Evolutionary conservation across 1,140 invertebrate genomes (phyloP).

Genomic region (Diprion similis): DNA sequence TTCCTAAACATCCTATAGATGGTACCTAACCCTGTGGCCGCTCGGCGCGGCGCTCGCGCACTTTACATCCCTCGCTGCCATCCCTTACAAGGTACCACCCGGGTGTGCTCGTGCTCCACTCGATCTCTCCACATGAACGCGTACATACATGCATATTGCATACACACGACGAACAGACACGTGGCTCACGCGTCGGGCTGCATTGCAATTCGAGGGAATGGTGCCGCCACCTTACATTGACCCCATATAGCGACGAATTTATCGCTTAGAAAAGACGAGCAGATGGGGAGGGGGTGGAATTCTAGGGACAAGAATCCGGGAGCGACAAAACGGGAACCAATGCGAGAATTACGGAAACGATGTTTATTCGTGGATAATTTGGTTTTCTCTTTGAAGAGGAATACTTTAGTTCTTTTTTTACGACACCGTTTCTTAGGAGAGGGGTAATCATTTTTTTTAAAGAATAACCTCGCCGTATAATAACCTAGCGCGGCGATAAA

Average conservation of each 20-base stretch:
- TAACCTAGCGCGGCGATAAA: conserved; percentile 40
- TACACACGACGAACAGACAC: background rate
- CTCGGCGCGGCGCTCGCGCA: conserved; percentile 1
- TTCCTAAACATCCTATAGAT: conserved; percentile 27
- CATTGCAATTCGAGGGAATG: conserved; percentile 46
- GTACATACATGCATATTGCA: conserved; percentile 13
- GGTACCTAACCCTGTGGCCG: conserved; percentile 19
- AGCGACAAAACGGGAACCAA: background rate
- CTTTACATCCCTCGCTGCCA: too few species aligned
- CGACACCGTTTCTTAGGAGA: too few species aligned
- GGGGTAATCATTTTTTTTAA: too few species aligned
- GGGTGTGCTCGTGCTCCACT: background rate
- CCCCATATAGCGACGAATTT: conserved; percentile 39
- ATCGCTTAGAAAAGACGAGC: background rate
- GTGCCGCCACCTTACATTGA: conserved; percentile 54
- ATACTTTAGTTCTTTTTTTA: too few species aligned
- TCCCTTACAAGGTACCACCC: background rate
- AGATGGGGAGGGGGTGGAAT: conserved; percentile 6
- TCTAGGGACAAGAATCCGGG: background rate
- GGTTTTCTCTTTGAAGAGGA: too few species aligned
- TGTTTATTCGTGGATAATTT: too few species aligned
- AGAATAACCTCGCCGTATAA: too few species aligned
- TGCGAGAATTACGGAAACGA: too few species aligned
- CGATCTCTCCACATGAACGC: background rate
- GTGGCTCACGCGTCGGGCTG: conserved; percentile 35